phyloP scores from a whole-genome alignment of 2,113 vertebrate genomes.

The Halcyon senegalensis region DNA sequence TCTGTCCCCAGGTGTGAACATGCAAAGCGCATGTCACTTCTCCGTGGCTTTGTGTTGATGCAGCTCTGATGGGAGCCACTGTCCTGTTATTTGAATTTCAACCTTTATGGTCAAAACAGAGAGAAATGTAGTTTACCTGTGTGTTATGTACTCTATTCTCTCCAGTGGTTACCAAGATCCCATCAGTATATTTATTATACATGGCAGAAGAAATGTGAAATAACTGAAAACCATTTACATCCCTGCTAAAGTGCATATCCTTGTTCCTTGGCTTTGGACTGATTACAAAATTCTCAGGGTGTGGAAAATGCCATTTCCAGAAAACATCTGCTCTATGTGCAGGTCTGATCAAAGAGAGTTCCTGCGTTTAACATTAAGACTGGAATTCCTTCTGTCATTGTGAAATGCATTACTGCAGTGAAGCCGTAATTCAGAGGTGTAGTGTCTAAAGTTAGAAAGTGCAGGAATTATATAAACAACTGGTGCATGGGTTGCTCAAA shows the following conservation, averaged over 20 bases:
- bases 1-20: neutral
- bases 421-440: neutral
- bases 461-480: neutral
- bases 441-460: neutral
- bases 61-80: neutral
- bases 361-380: neutral
- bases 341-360: neutral
- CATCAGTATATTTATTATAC: neutral
- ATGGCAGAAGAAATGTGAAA: neutral
- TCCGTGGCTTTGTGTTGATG: neutral
- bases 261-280: neutral
- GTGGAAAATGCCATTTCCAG: neutral
- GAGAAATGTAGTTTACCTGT: neutral
- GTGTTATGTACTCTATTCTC: neutral
- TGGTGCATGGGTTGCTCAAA: neutral
- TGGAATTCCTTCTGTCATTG: neutral
- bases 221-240: neutral
- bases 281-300: neutral
- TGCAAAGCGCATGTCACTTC: rapidly evolving
- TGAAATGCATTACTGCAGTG: neutral
- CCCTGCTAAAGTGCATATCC: neutral
- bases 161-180: neutral
- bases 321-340: neutral
- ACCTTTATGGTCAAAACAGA: neutral
- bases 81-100: neutral